Evolutionary conservation across 1,140 invertebrate genomes (phyloP).

Genomic region (Grapholita molesta): DNA sequence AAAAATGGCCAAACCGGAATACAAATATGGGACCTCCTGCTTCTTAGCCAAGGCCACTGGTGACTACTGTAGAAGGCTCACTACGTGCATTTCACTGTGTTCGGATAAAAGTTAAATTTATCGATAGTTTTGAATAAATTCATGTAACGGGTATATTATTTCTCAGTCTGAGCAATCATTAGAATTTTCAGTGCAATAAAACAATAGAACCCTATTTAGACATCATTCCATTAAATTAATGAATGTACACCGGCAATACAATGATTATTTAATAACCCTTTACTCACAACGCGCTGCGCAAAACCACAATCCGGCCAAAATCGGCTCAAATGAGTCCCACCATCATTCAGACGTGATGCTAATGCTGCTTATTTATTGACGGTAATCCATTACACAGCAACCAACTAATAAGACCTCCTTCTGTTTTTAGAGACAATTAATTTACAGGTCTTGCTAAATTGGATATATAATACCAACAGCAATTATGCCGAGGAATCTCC

Average conservation of each 20-base stretch:
- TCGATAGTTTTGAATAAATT: no score
- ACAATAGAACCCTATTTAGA: neutral
- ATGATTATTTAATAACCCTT: constrained; percentile 36
- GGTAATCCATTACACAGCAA: constrained; percentile 46
- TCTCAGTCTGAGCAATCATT: no score
- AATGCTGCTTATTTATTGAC: constrained; percentile 60
- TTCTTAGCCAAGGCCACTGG: no score
- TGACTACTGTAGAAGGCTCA: no score
- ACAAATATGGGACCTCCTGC: no score
- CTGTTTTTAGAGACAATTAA: constrained; percentile 16
- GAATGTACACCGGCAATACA: constrained; percentile 21
- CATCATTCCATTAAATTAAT: neutral
- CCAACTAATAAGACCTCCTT: constrained; percentile 29
- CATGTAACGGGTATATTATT: no score
- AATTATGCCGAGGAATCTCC: constrained; percentile 27
- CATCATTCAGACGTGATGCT: constrained; percentile 46
- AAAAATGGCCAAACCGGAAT: no score
- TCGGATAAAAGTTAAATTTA: no score
- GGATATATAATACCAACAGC: constrained; percentile 25
- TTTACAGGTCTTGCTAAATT: constrained; percentile 31
- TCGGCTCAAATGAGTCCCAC: constrained; percentile 45
- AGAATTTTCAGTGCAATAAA: neutral
- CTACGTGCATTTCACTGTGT: no score
- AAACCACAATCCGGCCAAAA: constrained; percentile 43
- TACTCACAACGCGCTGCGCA: constrained; percentile 27